These are phyloP conservation scores for Meriones unguiculatus DNA, from an alignment of 2,113 vertebrate species.

Conservation along the genomic window DNA sequence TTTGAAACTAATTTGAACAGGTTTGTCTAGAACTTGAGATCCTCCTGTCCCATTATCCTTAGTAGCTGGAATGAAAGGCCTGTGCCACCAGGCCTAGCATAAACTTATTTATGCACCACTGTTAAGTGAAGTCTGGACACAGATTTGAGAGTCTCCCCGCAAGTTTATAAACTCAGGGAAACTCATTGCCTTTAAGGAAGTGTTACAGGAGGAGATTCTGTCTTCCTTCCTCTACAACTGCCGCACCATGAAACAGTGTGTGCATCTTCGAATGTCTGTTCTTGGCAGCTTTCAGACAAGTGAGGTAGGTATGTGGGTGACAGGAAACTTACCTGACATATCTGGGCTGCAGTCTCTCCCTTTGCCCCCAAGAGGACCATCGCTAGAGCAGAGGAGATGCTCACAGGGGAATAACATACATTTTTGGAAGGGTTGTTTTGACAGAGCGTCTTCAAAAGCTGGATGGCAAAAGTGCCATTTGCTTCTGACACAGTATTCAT, in stretches of 20 bases:
- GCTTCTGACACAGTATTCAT: conserved; percentile 88
- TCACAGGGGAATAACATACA: conserved; percentile 91
- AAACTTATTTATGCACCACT: neutral
- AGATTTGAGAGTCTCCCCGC: neutral
- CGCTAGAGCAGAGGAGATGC: conserved; percentile 92
- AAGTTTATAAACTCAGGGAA: neutral
- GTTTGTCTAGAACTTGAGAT: neutral
- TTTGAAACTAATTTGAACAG: too few relatives aligned
- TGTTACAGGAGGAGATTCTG: neutral
- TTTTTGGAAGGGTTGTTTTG: conserved; percentile 78
- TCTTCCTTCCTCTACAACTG: neutral
- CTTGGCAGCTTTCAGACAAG: neutral
- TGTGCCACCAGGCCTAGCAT: neutral
- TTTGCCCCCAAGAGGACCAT: conserved; percentile 91
- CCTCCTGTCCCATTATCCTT: neutral
- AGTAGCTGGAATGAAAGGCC: neutral
- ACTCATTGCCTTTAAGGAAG: neutral
- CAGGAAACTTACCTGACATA: conserved; percentile 88
- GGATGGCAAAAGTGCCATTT: conserved; percentile 89
- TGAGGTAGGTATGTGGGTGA: accelerated
- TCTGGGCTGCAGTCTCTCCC: conserved; percentile 89
- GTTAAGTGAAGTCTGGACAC: neutral
- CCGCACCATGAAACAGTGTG: neutral
- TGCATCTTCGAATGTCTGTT: neutral
- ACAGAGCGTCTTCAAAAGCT: conserved; percentile 87